Evolutionary conservation across 2,113 vertebrate species (phyloP), one percentile per base, ranked within the genome.

Genomic region (Ranitomeya imitator): DNA sequence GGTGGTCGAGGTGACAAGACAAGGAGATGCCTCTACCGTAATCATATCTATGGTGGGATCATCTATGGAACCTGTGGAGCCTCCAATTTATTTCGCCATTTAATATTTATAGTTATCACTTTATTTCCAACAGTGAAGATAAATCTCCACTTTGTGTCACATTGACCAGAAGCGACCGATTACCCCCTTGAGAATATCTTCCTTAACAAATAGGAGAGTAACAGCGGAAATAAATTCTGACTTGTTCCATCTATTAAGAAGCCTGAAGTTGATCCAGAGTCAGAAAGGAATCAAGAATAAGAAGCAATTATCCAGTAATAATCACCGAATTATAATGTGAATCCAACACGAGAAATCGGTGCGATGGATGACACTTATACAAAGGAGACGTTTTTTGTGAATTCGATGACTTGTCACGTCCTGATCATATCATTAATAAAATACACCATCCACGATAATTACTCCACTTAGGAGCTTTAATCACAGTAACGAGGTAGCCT

Each of bases 391-490:
- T 74, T 74, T 76, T 76, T 19, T 18, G 0, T 76, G 18, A 51
- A 52, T 16, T 21, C 16, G 9, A 51, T 76, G 37, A 51, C 13
- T 45, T 52, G 18, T 77, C 76, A 79, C 52, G 57, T 23, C 52
- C 52, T 57, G 54, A 23, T 79, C 21, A 55, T 23, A 79, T 57
- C 23, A 79, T 57, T 54, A 79, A 15, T 55, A 51, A 14, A 0
- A 16, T 51, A 57, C 21, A 13, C 8, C 77, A n/a, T 14, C 19
- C n/a, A 14, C 15, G 10, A 55, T 79, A 57, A 79, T 79, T 11
- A 79, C 77, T 79, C 21, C 77, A 55, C 45, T 57, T 79, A 71
- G 63, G 12, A 71, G 67, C 23, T 26, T 26, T 78, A 79, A 79
- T 79, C 54, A 57, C 18, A 5, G 76, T 13, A 55, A 55, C 51